phyloP scores from a whole-genome alignment of 2,888 invertebrate species.

The Ochropacha duplaris region DNA sequence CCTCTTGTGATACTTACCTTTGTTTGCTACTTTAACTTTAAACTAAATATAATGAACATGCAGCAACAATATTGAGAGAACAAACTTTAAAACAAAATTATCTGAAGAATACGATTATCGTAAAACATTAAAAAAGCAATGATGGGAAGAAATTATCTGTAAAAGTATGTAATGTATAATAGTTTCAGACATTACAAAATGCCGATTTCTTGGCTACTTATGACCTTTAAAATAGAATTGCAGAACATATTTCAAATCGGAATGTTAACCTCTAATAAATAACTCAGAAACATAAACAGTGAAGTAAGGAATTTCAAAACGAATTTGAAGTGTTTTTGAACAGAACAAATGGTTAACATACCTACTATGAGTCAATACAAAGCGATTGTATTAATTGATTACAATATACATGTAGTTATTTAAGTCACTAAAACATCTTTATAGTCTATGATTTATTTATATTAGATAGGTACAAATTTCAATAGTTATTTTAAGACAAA shows the following conservation, averaged over 20 bases:
- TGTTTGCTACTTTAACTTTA: neutral
- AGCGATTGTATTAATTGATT: neutral
- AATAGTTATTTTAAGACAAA: too few relatives aligned
- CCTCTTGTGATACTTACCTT: neutral
- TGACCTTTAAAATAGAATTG: neutral
- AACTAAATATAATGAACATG: too few relatives aligned
- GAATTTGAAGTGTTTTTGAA: neutral
- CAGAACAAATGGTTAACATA: neutral
- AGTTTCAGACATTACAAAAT: neutral
- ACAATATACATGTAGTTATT: neutral
- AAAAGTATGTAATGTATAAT: too few relatives aligned
- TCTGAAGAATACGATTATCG: neutral
- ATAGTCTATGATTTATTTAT: neutral
- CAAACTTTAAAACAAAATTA: too few relatives aligned
- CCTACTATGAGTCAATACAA: neutral
- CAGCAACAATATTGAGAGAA: neutral
- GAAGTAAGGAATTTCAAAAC: neutral
- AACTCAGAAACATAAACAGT: neutral
- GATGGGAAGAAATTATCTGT: too few relatives aligned
- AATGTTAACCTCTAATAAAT: neutral
- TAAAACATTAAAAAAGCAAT: neutral
- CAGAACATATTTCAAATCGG: neutral
- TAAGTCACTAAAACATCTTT: neutral
- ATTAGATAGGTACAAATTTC: neutral
- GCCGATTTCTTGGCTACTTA: neutral